These are phyloP conservation scores for Hippopotamus amphibius DNA, from an alignment of 2,113 vertebrate genomes.

Conservation along the genomic window DNA sequence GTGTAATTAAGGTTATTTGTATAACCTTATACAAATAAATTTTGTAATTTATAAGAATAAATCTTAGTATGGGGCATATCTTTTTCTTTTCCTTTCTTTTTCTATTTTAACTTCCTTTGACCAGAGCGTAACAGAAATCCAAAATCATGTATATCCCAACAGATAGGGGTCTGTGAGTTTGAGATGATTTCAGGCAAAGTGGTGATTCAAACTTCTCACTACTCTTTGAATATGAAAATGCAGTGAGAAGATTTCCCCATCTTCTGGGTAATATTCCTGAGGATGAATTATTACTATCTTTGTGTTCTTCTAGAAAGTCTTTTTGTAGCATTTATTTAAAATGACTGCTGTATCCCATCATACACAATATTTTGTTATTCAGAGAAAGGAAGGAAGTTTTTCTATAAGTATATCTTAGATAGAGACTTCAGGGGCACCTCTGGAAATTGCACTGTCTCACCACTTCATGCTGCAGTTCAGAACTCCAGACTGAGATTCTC, in stretches of 20 bases:
- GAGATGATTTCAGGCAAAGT: neutral
- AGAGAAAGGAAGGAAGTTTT: neutral
- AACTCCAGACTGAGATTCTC: neutral
- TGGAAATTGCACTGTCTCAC: neutral
- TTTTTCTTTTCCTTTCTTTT: neutral
- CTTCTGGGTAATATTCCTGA: neutral
- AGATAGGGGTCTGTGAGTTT: neutral
- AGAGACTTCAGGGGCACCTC: neutral
- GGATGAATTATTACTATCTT: neutral
- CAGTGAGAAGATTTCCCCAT: neutral
- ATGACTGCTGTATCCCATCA: neutral
- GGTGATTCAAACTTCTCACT: neutral
- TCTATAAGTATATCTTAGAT: neutral
- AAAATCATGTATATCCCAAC: neutral
- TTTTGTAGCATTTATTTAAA: neutral
- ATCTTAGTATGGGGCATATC: neutral
- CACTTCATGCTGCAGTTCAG: neutral
- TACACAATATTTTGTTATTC: neutral
- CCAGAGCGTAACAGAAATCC: neutral
- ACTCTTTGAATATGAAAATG: neutral
- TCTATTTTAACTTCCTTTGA: conserved; percentile 43
- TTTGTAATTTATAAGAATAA: neutral
- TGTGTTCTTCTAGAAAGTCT: neutral
- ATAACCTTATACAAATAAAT: too few relatives aligned
- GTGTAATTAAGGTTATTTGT: conserved; percentile 56